Percentiles rank a stretch among this genome's conserved stretches.
These are phyloP conservation scores for Acrocephalus scirpaceus DNA, from an alignment of 2,797 vertebrate species.

Conservation along the genomic window DNA sequence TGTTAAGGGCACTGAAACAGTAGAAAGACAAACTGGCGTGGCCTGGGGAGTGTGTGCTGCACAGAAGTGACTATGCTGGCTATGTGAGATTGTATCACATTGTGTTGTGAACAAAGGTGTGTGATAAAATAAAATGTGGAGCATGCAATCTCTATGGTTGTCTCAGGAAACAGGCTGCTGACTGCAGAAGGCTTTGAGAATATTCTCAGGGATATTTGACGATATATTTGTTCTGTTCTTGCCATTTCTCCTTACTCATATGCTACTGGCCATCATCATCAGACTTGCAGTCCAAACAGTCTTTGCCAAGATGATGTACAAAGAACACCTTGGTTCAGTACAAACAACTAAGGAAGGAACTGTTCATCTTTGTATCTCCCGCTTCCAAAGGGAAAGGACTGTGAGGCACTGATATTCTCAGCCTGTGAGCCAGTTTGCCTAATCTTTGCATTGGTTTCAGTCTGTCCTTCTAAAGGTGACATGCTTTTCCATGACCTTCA, in stretches of 20 bases:
- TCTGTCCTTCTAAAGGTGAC: background rate
- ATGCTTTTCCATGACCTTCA: background rate
- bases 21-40: fast-evolving
- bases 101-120: background rate
- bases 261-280: background rate
- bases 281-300: background rate
- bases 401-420: background rate
- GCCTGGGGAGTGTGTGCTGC: background rate
- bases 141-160: background rate
- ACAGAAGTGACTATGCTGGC: background rate
- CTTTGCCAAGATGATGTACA: background rate
- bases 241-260: background rate
- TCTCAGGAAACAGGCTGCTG: background rate
- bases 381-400: background rate
- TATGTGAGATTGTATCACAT: background rate
- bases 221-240: background rate
- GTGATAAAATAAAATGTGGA: background rate
- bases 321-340: background rate
- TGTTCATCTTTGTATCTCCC: background rate
- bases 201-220: background rate
- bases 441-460: background rate
- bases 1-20: background rate
- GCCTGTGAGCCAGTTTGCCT: background rate
- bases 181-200: background rate
- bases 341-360: background rate